Conservation (phyloP, 2,888 invertebrate genomes). For the Chymomyza fuscimana region DNA sequence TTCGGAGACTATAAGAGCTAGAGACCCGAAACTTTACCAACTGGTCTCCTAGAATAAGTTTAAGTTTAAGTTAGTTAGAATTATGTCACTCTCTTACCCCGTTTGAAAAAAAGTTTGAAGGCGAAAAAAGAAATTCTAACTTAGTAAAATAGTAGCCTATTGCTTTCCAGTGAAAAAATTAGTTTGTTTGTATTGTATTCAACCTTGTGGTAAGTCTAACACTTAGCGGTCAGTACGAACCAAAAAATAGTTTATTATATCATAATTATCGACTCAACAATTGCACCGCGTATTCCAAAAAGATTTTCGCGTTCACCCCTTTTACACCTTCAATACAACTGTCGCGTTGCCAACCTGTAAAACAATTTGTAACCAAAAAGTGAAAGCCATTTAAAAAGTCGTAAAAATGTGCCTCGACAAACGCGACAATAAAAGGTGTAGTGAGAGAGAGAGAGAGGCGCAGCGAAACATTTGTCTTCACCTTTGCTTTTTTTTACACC, state of each 20-base stretch:
- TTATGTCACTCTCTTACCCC: too few species aligned
- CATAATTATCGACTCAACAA: background rate
- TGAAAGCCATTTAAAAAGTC: conserved; percentile 70
- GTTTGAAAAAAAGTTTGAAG: too few species aligned
- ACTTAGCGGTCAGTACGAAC: background rate
- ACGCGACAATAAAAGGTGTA: conserved; percentile 44
- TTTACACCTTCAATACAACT: conserved; percentile 9
- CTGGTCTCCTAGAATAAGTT: too few species aligned
- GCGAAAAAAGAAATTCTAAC: too few species aligned
- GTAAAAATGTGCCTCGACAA: conserved; percentile 65
- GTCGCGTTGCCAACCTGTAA: conserved; percentile 17
- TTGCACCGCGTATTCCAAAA: background rate
- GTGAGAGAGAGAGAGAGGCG: background rate
- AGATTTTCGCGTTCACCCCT: conserved; percentile 1
- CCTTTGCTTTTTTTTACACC: background rate
- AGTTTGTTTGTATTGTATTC: background rate
- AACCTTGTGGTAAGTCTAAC: background rate
- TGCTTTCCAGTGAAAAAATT: too few species aligned
- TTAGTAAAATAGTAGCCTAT: too few species aligned
- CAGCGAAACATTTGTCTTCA: background rate
- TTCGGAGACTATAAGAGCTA: too few species aligned
- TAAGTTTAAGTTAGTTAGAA: too few species aligned
- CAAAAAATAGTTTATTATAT: background rate
- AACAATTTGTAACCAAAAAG: conserved; percentile 61
- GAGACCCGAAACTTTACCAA: too few species aligned